Evolutionary conservation across 2,888 invertebrate genomes (phyloP).

Genomic region (Meloe dianella): DNA sequence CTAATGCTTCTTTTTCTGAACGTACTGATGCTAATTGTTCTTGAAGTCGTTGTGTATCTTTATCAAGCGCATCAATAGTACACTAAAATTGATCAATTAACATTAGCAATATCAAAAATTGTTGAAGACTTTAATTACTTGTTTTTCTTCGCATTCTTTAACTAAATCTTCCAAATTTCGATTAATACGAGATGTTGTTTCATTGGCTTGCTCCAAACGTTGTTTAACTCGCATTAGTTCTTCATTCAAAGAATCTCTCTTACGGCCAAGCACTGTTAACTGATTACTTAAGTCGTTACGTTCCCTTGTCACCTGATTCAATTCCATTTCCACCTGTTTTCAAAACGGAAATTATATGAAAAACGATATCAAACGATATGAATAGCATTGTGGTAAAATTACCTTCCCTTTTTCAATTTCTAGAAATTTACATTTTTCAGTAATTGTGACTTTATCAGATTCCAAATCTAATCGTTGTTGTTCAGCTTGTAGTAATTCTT

Average conservation of each 20-base stretch:
- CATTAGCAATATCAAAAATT: slow-evolving; percentile 46
- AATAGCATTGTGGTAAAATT: slow-evolving; percentile 20
- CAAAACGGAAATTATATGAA: slow-evolving; percentile 16
- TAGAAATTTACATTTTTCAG: slow-evolving; percentile 81
- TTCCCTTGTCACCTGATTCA: slow-evolving; percentile 73
- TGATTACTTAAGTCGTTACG: slow-evolving; percentile 85
- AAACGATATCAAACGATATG: no score
- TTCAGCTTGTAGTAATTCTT: slow-evolving; percentile 85
- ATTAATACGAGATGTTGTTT: slow-evolving; percentile 82
- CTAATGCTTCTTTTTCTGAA: slow-evolving; percentile 88
- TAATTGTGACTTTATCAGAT: slow-evolving; percentile 80
- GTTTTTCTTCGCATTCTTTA: slow-evolving; percentile 85
- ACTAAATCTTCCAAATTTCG: slow-evolving; percentile 84
- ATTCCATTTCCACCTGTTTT: slow-evolving; percentile 67
- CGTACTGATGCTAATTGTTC: slow-evolving; percentile 83
- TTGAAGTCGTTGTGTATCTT: slow-evolving; percentile 81
- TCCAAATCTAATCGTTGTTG: slow-evolving; percentile 87
- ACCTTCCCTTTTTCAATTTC: slow-evolving; percentile 85
- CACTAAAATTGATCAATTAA: slow-evolving; percentile 57
- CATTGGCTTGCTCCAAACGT: slow-evolving; percentile 78
- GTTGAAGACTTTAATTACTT: slow-evolving; percentile 60
- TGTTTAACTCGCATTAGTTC: slow-evolving; percentile 82
- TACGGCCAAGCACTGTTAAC: slow-evolving; percentile 76
- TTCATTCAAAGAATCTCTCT: slow-evolving; percentile 81
- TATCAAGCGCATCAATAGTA: slow-evolving; percentile 72